Conservation (phyloP, 2,888 invertebrate genomes). For the Calliopum simillimum region DNA sequence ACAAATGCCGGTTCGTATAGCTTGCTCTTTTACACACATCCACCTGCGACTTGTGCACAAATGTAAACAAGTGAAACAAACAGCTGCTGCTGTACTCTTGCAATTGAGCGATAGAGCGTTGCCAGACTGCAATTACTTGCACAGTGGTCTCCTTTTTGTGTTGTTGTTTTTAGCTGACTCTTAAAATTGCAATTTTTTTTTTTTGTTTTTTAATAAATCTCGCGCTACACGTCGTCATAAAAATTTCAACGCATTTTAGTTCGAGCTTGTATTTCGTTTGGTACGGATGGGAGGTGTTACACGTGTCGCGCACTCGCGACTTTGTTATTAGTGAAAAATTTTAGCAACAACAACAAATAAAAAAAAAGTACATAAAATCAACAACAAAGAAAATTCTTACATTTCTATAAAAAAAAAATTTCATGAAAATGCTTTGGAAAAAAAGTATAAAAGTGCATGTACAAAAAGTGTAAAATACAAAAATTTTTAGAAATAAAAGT, state of each 20-base stretch:
- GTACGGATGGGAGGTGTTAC: constrained; percentile 59
- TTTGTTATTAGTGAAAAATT: constrained; percentile 43
- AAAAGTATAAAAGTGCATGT: not conserved
- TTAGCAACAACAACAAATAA: constrained; percentile 20
- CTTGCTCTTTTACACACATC: constrained; percentile 28
- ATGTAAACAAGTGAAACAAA: constrained; percentile 40
- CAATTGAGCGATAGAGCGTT: constrained; percentile 38
- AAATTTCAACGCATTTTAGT: constrained; percentile 56
- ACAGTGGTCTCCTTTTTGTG: not conserved
- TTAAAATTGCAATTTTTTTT: constrained; percentile 27
- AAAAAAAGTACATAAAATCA: constrained; percentile 5
- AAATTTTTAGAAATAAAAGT: constrained; percentile 32
- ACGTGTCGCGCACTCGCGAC: constrained; percentile 55
- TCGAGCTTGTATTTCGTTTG: constrained; percentile 66
- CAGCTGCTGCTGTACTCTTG: constrained; percentile 31
- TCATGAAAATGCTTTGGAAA: not conserved
- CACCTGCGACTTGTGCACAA: constrained; percentile 46
- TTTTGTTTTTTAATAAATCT: constrained; percentile 27
- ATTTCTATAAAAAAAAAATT: constrained; percentile 1
- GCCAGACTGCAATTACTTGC: constrained; percentile 6
- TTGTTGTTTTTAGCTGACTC: constrained; percentile 24
- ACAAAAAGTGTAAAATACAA: constrained; percentile 41
- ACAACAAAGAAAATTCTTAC: constrained; percentile 19
- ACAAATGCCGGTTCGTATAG: constrained; percentile 22
- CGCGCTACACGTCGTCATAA: constrained; percentile 29